These are phyloP conservation scores for Slavum lentiscoides DNA, from an alignment of 2,888 invertebrate genomes.

Conservation along the genomic window DNA sequence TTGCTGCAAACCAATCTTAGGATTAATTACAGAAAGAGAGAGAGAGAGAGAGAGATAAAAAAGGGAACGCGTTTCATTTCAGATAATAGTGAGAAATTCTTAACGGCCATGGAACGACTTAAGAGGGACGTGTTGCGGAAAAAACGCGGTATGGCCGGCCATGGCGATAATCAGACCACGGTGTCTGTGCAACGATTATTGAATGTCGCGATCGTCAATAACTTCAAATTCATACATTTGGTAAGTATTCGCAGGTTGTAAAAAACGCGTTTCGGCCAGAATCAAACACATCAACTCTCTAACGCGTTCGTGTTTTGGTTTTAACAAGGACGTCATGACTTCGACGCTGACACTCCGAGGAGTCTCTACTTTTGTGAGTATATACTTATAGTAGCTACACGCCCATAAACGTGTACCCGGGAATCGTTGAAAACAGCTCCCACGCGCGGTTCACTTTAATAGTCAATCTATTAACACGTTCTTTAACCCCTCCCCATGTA, in stretches of 20 bases:
- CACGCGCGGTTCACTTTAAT: too few species aligned
- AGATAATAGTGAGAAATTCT: background rate
- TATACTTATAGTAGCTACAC: background rate
- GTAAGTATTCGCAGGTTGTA: background rate
- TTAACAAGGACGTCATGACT: conserved; percentile 38
- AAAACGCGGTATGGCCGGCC: background rate
- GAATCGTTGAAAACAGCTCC: too few species aligned
- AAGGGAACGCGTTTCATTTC: background rate
- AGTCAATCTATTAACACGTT: too few species aligned
- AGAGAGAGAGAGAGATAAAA: too few species aligned
- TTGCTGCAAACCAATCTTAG: too few species aligned
- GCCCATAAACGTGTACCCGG: background rate
- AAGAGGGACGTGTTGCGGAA: background rate
- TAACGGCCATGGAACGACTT: conserved; percentile 12
- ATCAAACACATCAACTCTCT: too few species aligned
- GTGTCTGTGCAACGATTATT: background rate
- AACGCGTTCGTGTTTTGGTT: background rate
- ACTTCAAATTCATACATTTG: conserved; percentile 33
- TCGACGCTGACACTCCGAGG: conserved; percentile 28
- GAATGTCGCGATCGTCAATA: background rate
- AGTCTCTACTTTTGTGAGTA: conserved; percentile 24
- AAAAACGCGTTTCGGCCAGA: background rate
- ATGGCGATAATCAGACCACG: background rate
- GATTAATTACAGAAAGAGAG: too few species aligned
- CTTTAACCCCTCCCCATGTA: too few species aligned